Evolutionary conservation across 2,888 invertebrate genomes (phyloP), one percentile per base, ranked within the genome.

Genomic region (Agriopis aurantiaria): DNA sequence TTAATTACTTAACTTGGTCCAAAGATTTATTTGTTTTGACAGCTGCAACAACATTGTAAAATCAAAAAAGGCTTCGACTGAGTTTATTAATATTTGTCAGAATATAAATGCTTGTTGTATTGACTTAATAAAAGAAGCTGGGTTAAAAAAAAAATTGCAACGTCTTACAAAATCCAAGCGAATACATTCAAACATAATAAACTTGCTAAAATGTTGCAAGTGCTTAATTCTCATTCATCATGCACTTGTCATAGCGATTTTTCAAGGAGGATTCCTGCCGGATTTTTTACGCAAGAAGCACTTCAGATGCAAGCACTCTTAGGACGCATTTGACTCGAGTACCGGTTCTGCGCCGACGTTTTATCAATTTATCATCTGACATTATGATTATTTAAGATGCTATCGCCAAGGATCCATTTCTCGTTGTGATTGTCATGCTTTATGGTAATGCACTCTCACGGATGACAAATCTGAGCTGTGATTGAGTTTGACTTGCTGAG

Each of bases 321-420:
- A 33, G 60, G 65, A 71, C 14, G 55, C 55, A 53, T 55, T 48
- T 49, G 43, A 57, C 58, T 68, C 59, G 48, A 46, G 67, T 53
- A 72, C 74, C 69, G 71, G 74, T 72, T 68, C 45, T 62, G 49
- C 46, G 65, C 41, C 63, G 62, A 58, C 65, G 56, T 46, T 65
- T 72, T 76, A 70, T 76, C 75, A 69, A 78, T 80, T 77, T 72
- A 82, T 82, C 81, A 81, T 80, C 76, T 76, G 75, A 73, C 72
- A 73, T 58, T 73, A 74, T 76, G 70, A 80, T 82, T 80, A 77
- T 81, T 79, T 77, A 80, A 82, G 82, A 86, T 84, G 75, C 68
- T 84, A 84, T 87, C 85, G 78, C 68, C 76, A 77, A 83, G 82
- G 82, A 86, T 85, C 79, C 79, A 81, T 86, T 83, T 85, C 84